Base-by-base conservation (phyloP, 2,113 vertebrate species). In the Gymnarchus niloticus region DNA sequence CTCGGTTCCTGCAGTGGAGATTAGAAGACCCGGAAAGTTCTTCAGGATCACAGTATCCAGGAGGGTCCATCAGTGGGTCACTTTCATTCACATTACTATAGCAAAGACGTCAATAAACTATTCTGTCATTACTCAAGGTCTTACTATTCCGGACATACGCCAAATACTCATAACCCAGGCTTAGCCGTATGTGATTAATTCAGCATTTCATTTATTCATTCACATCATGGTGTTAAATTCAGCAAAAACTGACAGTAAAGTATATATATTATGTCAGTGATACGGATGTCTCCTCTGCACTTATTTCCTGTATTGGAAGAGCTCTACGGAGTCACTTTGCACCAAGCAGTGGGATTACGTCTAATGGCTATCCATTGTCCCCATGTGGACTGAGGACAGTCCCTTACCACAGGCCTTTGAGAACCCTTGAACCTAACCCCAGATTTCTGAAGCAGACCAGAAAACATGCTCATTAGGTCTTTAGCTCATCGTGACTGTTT, bases 1-100 rank as follows among this genome's bases (percentile, higher is more conserved):
- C 84, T 81, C 59, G 28, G 1, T 25, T 83, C 46, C 91, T 92
- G 81, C 21, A 57, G 14, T 81, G 3, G 83, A 80, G 28, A 8
- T 61, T 9, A 28, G 44, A n/a, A 46, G 76, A 7, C 14, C 37
- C 23, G 10, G 17, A 48, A 7, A 7, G 52, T 54, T 6, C 23
- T 78, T 48, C 23, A 78, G 17, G 46, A n/a, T n/a, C 37, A 78
- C 23, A n/a, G 21, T 21, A 9, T 23, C 7, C 9, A 78, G 46
- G 73, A 78, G 52, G 6, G 14, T 54, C 6, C 52, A 54, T 6
- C 52, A 7, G 52, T 7, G 14, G 52, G 6, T 54, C 14, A 14
- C 6, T 54, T 14, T 54, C 14, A 6, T 54, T 14, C 52, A 54
- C n/a, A n/a, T n/a, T n/a, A n/a, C n/a, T n/a, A n/a, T n/a, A n/a